Base-by-base conservation (phyloP, 2,797 vertebrate species). In the Ibycter americanus region DNA sequence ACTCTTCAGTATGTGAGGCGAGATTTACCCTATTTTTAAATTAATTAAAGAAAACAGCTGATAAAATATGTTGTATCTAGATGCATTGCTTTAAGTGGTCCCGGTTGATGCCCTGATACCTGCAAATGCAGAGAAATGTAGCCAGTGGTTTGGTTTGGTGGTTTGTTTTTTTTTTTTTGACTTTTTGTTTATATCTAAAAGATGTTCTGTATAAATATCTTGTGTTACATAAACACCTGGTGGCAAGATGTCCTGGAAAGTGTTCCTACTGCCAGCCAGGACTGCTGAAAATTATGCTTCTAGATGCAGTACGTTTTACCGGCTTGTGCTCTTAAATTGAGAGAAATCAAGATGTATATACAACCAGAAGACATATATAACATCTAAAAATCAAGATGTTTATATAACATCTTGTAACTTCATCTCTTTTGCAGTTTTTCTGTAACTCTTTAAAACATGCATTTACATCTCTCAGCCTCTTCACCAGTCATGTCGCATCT, bases 1-100 rank as follows among this genome's bases (percentile, higher is more conserved):
- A 1, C 26, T 31, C 31, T 19, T 11, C 20, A 74, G 12, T 11
- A 1, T 3, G 2, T 2, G 38, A 7, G 47, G n/a, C 3, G 7
- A 31, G n/a, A 21, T 31, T 80, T n/a, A 6, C 26, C 14, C 0
- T 11, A 12, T 26, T 34, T 16, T 10, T 42, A 10, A 72, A 49
- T 8, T 17, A 23, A 44, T 70, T 36, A 12, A 42, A 54, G 49
- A 76, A 36, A 12, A 11, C 49, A 46, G 13, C 47, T 46, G 40
- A 16, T 46, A 19, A 56, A 65, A 59, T 4, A 23, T 34, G 2
- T 20, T 29, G 32, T 11, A 7, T 31, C 19, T 25, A 8, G 20
- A 65, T 42, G 47, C 17, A 25, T 27, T 6, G 0, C 23, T 47
- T 12, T n/a, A 36, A 29, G 40, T 11, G 25, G 14, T 61, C 27